Evolutionary conservation across 2,888 invertebrate species (phyloP), one percentile per base, ranked within the genome.

Genomic region (Watsonalla binaria): DNA sequence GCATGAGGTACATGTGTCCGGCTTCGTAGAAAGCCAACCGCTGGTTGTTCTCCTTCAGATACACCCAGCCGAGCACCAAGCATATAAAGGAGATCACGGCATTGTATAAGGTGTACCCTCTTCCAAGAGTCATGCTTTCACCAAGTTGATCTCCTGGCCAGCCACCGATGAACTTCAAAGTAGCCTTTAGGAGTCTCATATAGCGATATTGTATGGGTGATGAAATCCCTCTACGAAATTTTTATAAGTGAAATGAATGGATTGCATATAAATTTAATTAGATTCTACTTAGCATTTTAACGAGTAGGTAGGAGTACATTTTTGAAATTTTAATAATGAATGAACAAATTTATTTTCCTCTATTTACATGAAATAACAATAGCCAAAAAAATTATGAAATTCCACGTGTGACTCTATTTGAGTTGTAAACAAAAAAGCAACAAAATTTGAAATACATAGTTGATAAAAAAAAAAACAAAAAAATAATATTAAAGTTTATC

Each of bases 91-190:
- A 59, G 0, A 69, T 42, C 5, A 11, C 14, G 9, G 14, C 49
- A 9, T 37, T 15, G 14, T 37, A 49, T 14, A 33, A 49, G 11
- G 37, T 15, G 37, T 49, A 49, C 6, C 49, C 9, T n/a, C 42
- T 49, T 7, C 62, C 63, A 33, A 65, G 66, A 2, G 60, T 52
- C 6, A 52, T 53, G 0, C 61, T 60, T 47, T 70, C 68, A 4
- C 61, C 65, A 5, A 70, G 58, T 1, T 62, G 61, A n/a, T 59
- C 56, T 0, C 65, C 65, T 11, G 72, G 71, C 72, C 72, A 72
- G 0, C 62, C 63, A 14, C 66, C 65, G 33, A 72, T 57, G n/a
- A 65, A 54, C 0, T 63, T 60, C 14, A 72, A 52, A 11, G 61
- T 34, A 0, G 59, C 46, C 8, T 66, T 59, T 2, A 72, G 45